Evolutionary conservation across 2,113 vertebrate species (phyloP), one percentile per base, ranked within the genome.

Genomic region (Ammospiza caudacuta): DNA sequence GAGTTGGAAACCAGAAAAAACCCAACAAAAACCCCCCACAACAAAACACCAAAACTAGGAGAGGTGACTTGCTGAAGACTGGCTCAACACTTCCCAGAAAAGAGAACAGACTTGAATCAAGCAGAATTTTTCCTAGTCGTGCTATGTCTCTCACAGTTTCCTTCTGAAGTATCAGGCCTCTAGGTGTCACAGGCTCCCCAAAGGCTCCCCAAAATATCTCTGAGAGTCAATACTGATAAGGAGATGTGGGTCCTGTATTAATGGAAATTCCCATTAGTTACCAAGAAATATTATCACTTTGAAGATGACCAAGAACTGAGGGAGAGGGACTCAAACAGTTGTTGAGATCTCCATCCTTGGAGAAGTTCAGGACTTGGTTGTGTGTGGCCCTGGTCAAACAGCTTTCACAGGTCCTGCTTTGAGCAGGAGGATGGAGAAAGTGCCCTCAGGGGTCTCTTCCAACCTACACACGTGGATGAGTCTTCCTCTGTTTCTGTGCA

Each of bases 241-340:
- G 79, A 94, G 7, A 23, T 27, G n/a, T 2, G 7, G 6, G 5
- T 75, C 5, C 12, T 75, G 12, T n/a, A 70, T 59, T 37, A 62
- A 49, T 6, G 7, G 13, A 51, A 54, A 67, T 67, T 74, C 9
- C 23, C 19, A 44, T 33, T 33, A 37, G 6, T 23, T 22, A 55
- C 15, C 19, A 63, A 51, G 18, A 70, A 77, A 78, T 81, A 69
- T 41, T 76, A 66, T 55, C 47, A 23, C 19, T 63, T 1, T 5
- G 6, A 55, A 27, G 3, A 15, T 59, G 35, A 15, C 18, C 55
- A 87, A 89, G 63, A 11, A 20, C 23, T 31, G 10, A 59, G 68
- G 58, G 43, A 2, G 3, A 19, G 27, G 35, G 18, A 33, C 0
- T 1, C 27, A 72, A 37, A 28, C 6, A 39, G 4, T 31, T 17